A percentile compares a stretch with the other conserved stretches of the same genome.
These are phyloP conservation scores for Eumeta japonica DNA, from an alignment of 1,140 invertebrate species.

Conservation along the genomic window DNA sequence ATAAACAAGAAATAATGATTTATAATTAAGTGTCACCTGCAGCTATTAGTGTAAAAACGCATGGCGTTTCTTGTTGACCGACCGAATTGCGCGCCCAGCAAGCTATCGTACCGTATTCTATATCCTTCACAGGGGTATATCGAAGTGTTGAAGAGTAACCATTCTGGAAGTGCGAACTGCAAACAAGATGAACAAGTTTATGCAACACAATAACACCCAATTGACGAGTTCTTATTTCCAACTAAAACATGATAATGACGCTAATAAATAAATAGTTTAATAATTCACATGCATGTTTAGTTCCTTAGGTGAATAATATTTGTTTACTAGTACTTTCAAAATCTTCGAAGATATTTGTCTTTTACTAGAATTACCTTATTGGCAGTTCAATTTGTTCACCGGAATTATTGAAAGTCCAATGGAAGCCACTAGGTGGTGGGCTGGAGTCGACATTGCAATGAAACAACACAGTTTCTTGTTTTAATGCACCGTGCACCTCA, in stretches of 20 bases:
- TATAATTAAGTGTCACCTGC: too few relatives aligned
- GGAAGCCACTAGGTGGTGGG: conserved; percentile 75
- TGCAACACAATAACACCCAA: not conserved
- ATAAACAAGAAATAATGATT: too few relatives aligned
- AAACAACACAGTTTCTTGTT: conserved; percentile 76
- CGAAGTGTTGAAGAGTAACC: conserved; percentile 35
- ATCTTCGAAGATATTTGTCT: too few relatives aligned
- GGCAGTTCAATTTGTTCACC: conserved; percentile 74
- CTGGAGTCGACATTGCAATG: conserved; percentile 81
- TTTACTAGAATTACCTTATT: conserved; percentile 42
- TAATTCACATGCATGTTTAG: too few relatives aligned
- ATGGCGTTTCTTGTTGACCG: conserved; percentile 71
- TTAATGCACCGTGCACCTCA: conserved; percentile 78
- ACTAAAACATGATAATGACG: not conserved
- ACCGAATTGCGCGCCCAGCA: conserved; percentile 75
- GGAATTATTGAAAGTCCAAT: conserved; percentile 87
- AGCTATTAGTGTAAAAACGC: conserved; percentile 72
- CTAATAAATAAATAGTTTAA: too few relatives aligned
- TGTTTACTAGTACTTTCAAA: too few relatives aligned
- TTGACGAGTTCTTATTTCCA: not conserved
- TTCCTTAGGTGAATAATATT: too few relatives aligned
- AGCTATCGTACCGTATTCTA: conserved; percentile 72
- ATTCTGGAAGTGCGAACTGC: conserved; percentile 24
- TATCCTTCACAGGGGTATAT: conserved; percentile 76
- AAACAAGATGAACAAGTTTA: not conserved